phyloP scores from a whole-genome alignment of 64 coral and sea anemone genomes.

The Actinia equina region DNA sequence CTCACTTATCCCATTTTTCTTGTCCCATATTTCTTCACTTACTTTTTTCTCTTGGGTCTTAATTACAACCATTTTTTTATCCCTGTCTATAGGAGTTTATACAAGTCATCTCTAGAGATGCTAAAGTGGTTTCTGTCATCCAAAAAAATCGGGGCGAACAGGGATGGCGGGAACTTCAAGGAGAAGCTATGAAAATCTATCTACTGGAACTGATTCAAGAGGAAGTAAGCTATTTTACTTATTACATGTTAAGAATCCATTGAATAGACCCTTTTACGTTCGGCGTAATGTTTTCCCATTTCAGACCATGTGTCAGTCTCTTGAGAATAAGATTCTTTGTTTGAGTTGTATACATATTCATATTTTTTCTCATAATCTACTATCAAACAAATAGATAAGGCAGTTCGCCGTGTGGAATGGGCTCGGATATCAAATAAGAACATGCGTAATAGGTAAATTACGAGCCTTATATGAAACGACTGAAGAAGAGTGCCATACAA shows the following conservation, averaged over 20 bases:
- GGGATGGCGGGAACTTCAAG: conserved; percentile 91
- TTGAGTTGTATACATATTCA: too few species aligned
- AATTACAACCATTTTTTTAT: neutral
- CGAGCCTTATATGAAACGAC: too few species aligned
- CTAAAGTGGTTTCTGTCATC: conserved; percentile 79
- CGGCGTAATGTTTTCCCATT: too few species aligned
- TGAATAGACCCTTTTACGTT: too few species aligned
- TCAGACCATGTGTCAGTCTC: too few species aligned
- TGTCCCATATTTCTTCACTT: neutral
- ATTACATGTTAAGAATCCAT: neutral
- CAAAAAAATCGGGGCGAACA: conserved; percentile 79
- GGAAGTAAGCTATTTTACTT: conserved; percentile 39
- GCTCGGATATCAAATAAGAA: too few species aligned
- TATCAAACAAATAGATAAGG: too few species aligned
- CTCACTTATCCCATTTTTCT: neutral
- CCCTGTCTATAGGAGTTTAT: conserved; percentile 51
- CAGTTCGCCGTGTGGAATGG: too few species aligned
- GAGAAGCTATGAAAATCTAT: conserved; percentile 49
- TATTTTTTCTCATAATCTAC: too few species aligned
- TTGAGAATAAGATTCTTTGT: too few species aligned
- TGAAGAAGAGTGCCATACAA: too few species aligned
- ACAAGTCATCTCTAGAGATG: conserved; percentile 57
- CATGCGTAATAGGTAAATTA: too few species aligned
- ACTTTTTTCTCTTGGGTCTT: neutral
- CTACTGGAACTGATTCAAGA: conserved; percentile 67